Base-by-base conservation (phyloP, 1,140 invertebrate genomes). In the Caenorhabditis remanei region DNA sequence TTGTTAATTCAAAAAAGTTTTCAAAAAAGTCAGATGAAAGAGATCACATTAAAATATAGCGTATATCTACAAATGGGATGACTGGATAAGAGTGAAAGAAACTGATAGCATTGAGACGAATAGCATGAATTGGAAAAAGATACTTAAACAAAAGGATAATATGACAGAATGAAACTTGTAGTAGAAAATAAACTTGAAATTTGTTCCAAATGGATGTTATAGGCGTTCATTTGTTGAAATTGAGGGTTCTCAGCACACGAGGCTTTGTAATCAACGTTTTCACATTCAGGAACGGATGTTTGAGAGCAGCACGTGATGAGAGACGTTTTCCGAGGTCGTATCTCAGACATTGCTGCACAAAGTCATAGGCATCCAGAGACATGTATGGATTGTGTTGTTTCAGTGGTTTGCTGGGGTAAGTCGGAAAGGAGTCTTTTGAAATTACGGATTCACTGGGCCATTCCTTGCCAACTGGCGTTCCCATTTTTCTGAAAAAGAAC, bases 371-470 rank as follows among this genome's bases (percentile, higher is more conserved):
- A 6, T 61, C 24, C 11, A 5, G 4, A 9, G 87, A 65, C 24
- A 88, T 9, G 14, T 32, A 24, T 3, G 65, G 65, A 13, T 41
- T 53, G 16, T 79, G 61, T 14, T 40, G 9, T n/a, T 43, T 50
- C 58, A 88, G 11, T 40, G 21, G 11, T 40, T 53, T 82, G 0
- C 56, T 13, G 9, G 24, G 19, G 65, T 83, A 87, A 5, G 48
- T 14, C 9, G 87, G 75, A 56, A 88, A 89, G 14, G 84, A 83
- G 14, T 48, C 32, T 32, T 24, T 32, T 43, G 84, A 50, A 46
- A 90, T 82, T 32, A 88, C 83, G 32, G 89, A n/a, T 24, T 85
- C 87, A 21, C 53, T 32, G 2, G 89, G 89, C 89, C 89, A 90
- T 2, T 88, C 71, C 0, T 86, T 40, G 6, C n/a, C 50, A 16